A percentile compares a stretch with the other conserved stretches of the same genome.
These are phyloP conservation scores for Phasianus colchicus DNA, from an alignment of 2,113 vertebrate genomes.

Conservation along the genomic window DNA sequence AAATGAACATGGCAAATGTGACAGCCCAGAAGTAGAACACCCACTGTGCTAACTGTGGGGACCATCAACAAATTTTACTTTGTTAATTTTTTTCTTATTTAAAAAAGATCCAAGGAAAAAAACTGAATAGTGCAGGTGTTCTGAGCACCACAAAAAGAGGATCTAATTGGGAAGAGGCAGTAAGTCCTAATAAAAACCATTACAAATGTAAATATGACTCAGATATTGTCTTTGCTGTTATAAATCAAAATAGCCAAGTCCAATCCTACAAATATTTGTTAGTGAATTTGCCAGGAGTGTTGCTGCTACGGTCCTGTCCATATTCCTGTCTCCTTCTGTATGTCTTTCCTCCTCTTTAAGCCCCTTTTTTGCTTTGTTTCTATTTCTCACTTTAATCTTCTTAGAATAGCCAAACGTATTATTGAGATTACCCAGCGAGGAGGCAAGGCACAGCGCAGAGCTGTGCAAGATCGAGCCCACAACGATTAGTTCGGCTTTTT, in stretches of 20 bases:
- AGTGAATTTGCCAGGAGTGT: not conserved
- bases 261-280: not conserved
- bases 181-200: conserved; percentile 12
- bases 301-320: not conserved
- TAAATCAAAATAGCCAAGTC: not conserved
- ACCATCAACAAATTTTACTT: conserved; percentile 83
- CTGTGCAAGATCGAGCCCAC: not conserved
- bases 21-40: conserved; percentile 78
- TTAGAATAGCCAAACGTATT: not conserved
- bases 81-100: conserved; percentile 82
- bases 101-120: conserved; percentile 60
- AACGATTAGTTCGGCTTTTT: not conserved
- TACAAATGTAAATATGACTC: not conserved
- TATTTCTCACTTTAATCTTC: conserved; percentile 1
- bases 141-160: conserved; percentile 9
- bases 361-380: conserved; percentile 7
- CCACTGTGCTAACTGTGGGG: conserved; percentile 59
- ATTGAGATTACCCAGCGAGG: not conserved
- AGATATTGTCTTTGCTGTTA: not conserved
- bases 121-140: conserved; percentile 71
- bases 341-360: not conserved
- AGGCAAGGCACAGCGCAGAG: not conserved
- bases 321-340: not conserved
- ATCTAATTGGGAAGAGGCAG: conserved; percentile 32
- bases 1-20: conserved; percentile 79